Evolutionary conservation across 2,888 invertebrate species (phyloP).

Genomic region (Incurvaria masculella): DNA sequence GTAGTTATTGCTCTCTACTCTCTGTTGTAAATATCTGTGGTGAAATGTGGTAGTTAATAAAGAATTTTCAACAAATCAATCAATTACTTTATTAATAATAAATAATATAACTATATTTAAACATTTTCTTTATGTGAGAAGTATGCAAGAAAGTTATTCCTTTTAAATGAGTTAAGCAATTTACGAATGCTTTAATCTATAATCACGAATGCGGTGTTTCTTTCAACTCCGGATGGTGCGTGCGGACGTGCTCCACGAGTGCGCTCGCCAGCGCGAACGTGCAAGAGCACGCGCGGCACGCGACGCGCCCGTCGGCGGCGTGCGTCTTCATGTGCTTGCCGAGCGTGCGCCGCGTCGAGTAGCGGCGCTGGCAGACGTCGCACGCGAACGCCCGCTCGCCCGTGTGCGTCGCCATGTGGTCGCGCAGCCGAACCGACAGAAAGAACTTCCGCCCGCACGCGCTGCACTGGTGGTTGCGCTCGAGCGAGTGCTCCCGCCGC

Average conservation of each 20-base stretch:
- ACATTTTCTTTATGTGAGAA: too few species aligned
- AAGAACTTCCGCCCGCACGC: constrained; percentile 51
- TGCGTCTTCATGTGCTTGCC: constrained; percentile 13
- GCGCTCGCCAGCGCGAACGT: not conserved
- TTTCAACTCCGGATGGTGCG: too few species aligned
- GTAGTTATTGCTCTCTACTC: too few species aligned
- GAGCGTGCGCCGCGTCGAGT: constrained; percentile 7
- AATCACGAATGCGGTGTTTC: too few species aligned
- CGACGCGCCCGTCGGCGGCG: not conserved
- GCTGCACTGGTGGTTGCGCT: constrained; percentile 45
- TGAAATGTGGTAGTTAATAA: too few species aligned
- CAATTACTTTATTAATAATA: too few species aligned
- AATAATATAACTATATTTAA: too few species aligned
- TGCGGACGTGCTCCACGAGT: not conserved
- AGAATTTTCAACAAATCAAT: too few species aligned
- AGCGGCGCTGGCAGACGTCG: constrained; percentile 10
- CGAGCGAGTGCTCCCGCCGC: constrained; percentile 41
- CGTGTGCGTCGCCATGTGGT: constrained; percentile 55
- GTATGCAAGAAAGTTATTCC: too few species aligned
- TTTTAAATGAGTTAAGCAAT: too few species aligned
- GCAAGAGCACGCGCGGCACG: constrained; percentile 11
- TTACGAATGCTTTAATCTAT: too few species aligned
- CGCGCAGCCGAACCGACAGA: constrained; percentile 49
- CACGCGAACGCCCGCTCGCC: constrained; percentile 30
- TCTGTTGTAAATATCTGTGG: too few species aligned